A percentile compares a stretch with the other conserved stretches of the same genome.
phyloP scores from a whole-genome alignment of 1,140 invertebrate genomes.

The Antheraea pernyi region DNA sequence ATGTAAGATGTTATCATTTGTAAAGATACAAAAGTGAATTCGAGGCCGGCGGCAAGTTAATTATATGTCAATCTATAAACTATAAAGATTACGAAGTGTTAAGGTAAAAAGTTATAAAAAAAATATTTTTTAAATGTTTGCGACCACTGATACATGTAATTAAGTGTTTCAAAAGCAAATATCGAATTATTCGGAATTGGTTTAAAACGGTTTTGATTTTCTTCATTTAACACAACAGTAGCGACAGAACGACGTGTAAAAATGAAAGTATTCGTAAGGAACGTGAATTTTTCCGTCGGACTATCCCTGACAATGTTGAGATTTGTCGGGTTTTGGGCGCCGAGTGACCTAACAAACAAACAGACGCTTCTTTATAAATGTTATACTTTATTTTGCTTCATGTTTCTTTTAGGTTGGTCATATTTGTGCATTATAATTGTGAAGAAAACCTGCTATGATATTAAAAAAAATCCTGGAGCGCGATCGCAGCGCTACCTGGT shows the following conservation, averaged over 20 bases:
- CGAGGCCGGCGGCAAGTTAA: too few relatives aligned
- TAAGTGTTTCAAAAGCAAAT: conserved; percentile 8
- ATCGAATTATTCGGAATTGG: neutral
- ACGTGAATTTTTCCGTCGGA: conserved; percentile 22
- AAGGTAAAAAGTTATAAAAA: neutral
- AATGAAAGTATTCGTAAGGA: conserved; percentile 20
- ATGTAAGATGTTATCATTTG: too few relatives aligned
- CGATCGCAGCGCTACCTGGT: too few relatives aligned
- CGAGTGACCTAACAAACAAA: conserved; percentile 17
- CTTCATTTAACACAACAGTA: neutral
- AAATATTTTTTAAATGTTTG: neutral
- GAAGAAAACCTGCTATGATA: too few relatives aligned
- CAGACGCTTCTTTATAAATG: conserved; percentile 28
- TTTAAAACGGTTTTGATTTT: conserved; percentile 3
- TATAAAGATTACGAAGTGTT: too few relatives aligned
- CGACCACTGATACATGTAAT: neutral
- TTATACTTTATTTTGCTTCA: conserved; percentile 34
- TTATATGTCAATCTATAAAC: too few relatives aligned
- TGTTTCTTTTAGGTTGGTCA: conserved; percentile 42
- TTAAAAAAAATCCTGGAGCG: too few relatives aligned
- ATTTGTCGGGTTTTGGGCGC: conserved; percentile 41
- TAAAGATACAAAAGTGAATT: too few relatives aligned
- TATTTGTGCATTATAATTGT: neutral
- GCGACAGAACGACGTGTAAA: neutral
- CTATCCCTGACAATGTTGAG: conserved; percentile 32